phyloP scores from a whole-genome alignment of 2,888 invertebrate genomes.

The Rotaria sp. region DNA sequence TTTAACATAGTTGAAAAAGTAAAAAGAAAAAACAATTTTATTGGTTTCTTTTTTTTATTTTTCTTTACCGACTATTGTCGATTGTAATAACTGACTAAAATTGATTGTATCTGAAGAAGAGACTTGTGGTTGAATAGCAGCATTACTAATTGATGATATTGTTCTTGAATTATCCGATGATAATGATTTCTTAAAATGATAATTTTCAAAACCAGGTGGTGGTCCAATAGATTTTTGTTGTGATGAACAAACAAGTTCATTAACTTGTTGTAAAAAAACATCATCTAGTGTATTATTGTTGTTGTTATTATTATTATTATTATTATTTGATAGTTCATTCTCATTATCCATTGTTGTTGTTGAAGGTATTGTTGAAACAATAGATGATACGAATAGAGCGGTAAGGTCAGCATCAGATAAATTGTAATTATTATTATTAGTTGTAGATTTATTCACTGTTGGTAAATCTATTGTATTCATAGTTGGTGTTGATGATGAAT shows the following conservation, averaged over 20 bases:
- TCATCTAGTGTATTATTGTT: neutral
- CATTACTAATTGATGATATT: neutral
- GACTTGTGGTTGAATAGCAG: neutral
- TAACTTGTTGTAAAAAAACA: neutral
- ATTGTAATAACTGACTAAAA: slow-evolving; percentile 16
- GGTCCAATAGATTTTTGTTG: neutral
- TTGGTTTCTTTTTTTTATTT: too few relatives aligned
- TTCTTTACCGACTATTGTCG: neutral
- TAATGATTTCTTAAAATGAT: neutral
- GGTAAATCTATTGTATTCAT: neutral
- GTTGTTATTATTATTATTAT: neutral
- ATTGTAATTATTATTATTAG: neutral
- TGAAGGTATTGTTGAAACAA: neutral
- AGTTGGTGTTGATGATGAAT: neutral
- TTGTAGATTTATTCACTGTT: neutral
- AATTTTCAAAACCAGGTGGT: slow-evolving; percentile 1
- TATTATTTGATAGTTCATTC: neutral
- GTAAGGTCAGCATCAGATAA: slow-evolving; percentile 2
- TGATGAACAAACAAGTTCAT: neutral
- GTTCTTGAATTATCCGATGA: neutral
- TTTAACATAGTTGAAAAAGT: neutral
- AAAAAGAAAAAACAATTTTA: neutral
- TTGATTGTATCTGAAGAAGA: slow-evolving; percentile 25
- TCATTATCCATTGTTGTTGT: neutral
- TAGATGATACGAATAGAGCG: neutral